Evolutionary conservation across 2,797 vertebrate species (phyloP), one percentile per base, ranked within the genome.

Genomic region (Amblyraja radiata): DNA sequence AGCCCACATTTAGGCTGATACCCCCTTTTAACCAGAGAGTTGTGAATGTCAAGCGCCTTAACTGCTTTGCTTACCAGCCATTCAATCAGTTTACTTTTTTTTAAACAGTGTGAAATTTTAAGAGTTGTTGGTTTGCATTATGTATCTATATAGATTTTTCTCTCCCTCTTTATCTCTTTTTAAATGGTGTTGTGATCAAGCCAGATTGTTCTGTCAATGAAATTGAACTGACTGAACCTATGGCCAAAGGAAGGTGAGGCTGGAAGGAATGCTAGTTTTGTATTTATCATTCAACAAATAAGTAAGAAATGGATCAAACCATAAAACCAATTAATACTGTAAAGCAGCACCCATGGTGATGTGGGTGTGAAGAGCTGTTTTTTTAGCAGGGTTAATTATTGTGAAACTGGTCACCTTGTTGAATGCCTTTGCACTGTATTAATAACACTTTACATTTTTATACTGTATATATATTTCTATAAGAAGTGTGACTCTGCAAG

Each of bases 401-500:
- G 90, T 92, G 71, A 92, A 92, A 92, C 90, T 92, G 90, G 90
- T 92, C 90, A 92, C 71, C 71, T 92, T 92, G 71, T 92, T 88
- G 73, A 71, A 92, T 92, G 90, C 90, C 71, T 92, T 92, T 92
- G 90, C 90, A 92, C 90, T 92, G 90, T 92, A 92, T 92, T 92
- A 92, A 76, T 92, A 92, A 92, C 90, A 92, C 90, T 92, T 92
- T 92, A 92, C 90, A 92, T 92, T 92, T 92, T 92, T 92, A 92
- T 92, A 92, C 90, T 92, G 90, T 92, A 92, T 92, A 88, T 88
- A 92, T 92, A 92, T 76, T 92, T 92, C 90, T 74, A 76, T 74
- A 92, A 92, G 90, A 74, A 92, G 90, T 76, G 90, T 76, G 68
- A 74, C 39, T 68, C 88, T 92, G 90, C 90, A 76, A 76, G 90